Percentiles rank a stretch among this genome's conserved stretches.
phyloP scores from a whole-genome alignment of 2,113 vertebrate species.

The Mobula hypostoma region DNA sequence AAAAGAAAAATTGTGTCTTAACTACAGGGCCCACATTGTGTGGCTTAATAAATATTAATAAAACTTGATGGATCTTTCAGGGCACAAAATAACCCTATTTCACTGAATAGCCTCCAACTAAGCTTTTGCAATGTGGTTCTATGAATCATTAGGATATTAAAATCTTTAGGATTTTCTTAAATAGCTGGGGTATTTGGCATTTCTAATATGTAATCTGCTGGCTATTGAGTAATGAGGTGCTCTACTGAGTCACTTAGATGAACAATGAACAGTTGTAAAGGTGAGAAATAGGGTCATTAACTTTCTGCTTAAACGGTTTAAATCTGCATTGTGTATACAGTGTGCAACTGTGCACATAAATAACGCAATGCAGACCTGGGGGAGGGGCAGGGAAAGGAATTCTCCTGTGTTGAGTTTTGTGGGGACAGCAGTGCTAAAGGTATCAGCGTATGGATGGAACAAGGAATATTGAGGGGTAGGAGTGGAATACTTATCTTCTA shows the following conservation, averaged over 20 bases:
- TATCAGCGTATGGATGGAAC: not conserved
- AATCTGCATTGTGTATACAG: conserved; percentile 6
- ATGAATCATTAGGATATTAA: not conserved
- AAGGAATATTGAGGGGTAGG: no score
- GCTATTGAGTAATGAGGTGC: not conserved
- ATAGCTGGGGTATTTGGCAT: not conserved
- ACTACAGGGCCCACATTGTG: no score
- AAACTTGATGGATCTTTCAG: not conserved
- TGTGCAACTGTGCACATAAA: not conserved
- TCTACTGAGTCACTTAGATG: not conserved
- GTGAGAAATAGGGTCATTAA: conserved; percentile 26
- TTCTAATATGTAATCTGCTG: not conserved
- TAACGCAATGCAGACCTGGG: not conserved
- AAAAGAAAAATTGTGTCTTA: no score
- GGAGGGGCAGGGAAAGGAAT: not conserved
- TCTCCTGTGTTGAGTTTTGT: not conserved
- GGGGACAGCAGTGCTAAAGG: not conserved
- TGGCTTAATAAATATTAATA: no score
- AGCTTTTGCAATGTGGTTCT: not conserved
- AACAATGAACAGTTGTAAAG: conserved; percentile 26
- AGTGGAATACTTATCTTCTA: no score
- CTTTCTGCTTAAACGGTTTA: not conserved
- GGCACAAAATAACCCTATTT: not conserved
- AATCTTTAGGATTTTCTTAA: not conserved
- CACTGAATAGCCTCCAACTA: not conserved